Evolutionary conservation across 1,140 invertebrate species (phyloP), one percentile per base, ranked within the genome.

Genomic region (Bemisia tabaci): DNA sequence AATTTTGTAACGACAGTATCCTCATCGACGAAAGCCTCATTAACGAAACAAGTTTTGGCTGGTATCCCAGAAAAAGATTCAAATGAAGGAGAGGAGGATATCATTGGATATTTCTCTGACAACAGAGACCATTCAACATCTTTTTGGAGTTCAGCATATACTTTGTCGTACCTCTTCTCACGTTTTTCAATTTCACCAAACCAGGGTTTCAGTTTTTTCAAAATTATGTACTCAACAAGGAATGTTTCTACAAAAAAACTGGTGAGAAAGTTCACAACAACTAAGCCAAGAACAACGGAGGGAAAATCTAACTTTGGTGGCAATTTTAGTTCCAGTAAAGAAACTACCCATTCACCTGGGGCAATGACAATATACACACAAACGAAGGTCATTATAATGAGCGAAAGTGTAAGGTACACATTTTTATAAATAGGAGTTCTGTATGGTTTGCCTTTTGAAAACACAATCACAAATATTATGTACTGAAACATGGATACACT

Each of bases 401-500:
- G 74, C 25, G 86, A 84, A 0, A 80, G 71, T 48, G 88, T 82
- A 1, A 91, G 83, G 1, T 83, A 77, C 66, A 75, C 79, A 74
- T 97, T 97, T 0, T 88, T 92, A 62, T 87, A 87, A 0, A 98
- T 83, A 0, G 88, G 82, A 73, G 87, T 86, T 25, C 95, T 81
- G 73, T 95, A 97, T 0, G 95, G 95, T 27, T 87, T 85, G 0
- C 95, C 95, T 72, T 91, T 89, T 0, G 92, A 94, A 76, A 94
- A 98, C 9, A 91, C 86, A 69, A 97, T 82, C 0, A 92, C 91
- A 72, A 95, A 80, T 21, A 86, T 90, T 25, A 97, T 90, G 74
- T 98, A 98, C 74, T 98, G 95, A 74, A 95, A 98, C 73, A 89
- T 87, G 0, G 94, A 94, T 1, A 95, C 79, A 0, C 86, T 81